phyloP scores from a whole-genome alignment of 1,140 invertebrate species.

The Lasioglossum baleicum region DNA sequence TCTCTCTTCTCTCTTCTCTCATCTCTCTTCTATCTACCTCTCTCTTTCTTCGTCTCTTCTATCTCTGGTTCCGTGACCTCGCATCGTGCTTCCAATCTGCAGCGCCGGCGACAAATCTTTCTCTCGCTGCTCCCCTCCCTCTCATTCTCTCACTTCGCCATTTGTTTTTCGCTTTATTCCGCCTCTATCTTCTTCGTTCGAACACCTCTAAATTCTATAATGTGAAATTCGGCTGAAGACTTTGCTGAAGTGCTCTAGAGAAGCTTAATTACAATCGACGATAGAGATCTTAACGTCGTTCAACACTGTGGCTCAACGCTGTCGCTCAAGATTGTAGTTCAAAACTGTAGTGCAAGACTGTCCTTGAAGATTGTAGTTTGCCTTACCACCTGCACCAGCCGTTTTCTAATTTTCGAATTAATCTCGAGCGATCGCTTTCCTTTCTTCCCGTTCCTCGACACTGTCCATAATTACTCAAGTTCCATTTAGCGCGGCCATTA shows the following conservation, averaged over 20 bases:
- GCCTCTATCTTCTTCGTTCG: background rate
- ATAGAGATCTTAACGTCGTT: too few relatives aligned
- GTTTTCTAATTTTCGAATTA: constrained; percentile 4
- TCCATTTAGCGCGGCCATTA: constrained; percentile 11
- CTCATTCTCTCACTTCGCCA: background rate
- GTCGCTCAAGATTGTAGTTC: too few relatives aligned
- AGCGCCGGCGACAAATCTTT: constrained; percentile 51
- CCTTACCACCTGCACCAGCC: too few relatives aligned
- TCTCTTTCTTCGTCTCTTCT: constrained; percentile 29
- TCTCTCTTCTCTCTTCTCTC: too few relatives aligned
- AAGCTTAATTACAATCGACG: too few relatives aligned
- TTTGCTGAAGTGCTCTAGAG: too few relatives aligned
- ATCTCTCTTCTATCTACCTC: background rate
- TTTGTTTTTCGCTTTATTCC: background rate
- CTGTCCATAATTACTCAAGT: constrained; percentile 13
- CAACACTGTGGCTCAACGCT: too few relatives aligned
- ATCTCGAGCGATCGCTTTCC: background rate
- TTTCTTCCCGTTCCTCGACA: background rate
- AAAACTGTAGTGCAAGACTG: too few relatives aligned
- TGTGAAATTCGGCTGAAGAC: background rate
- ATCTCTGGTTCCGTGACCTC: constrained; percentile 63
- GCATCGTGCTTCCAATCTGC: constrained; percentile 58
- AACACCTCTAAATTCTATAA: constrained; percentile 11
- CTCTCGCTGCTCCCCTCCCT: background rate
- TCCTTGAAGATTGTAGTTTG: too few relatives aligned